Conservation (phyloP, 2,797 vertebrate genomes). For the Hypotaenidia philippensis region DNA sequence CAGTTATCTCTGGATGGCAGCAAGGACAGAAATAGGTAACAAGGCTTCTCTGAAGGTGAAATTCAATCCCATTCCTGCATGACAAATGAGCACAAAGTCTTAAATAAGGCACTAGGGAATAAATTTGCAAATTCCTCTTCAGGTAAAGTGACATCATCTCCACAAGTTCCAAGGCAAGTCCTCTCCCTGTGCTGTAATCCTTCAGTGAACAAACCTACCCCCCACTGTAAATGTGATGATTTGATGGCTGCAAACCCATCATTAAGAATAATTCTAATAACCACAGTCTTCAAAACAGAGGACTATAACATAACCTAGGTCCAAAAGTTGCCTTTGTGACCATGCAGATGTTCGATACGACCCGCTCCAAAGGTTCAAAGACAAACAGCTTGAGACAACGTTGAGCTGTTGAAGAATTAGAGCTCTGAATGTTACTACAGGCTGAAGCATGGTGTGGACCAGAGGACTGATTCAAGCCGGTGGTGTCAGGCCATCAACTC, state of each 20-base stretch:
- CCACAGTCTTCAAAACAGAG: not conserved
- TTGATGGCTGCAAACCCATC: not conserved
- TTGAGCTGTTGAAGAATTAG: not conserved
- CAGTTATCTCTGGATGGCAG: not conserved
- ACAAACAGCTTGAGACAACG: not conserved
- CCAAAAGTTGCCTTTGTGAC: not conserved
- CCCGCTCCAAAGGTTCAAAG: not conserved
- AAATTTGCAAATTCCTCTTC: not conserved
- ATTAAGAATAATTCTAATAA: not conserved
- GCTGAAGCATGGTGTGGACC: not conserved
- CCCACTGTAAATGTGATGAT: not conserved
- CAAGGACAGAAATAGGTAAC: not conserved
- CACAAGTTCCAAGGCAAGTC: not conserved
- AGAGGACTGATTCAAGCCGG: not conserved
- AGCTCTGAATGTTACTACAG: not conserved
- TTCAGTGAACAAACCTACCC: not conserved
- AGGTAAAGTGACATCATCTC: not conserved
- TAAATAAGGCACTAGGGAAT: not conserved
- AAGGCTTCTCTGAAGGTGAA: not conserved
- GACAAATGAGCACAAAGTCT: not conserved
- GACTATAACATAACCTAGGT: not conserved
- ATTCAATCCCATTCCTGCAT: not conserved
- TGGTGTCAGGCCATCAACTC: not conserved
- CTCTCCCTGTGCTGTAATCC: not conserved
- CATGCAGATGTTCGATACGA: not conserved